A percentile compares a stretch with the other conserved stretches of the same genome.
phyloP scores from a whole-genome alignment of 2,888 invertebrate genomes.

The Rotaria sp. region DNA sequence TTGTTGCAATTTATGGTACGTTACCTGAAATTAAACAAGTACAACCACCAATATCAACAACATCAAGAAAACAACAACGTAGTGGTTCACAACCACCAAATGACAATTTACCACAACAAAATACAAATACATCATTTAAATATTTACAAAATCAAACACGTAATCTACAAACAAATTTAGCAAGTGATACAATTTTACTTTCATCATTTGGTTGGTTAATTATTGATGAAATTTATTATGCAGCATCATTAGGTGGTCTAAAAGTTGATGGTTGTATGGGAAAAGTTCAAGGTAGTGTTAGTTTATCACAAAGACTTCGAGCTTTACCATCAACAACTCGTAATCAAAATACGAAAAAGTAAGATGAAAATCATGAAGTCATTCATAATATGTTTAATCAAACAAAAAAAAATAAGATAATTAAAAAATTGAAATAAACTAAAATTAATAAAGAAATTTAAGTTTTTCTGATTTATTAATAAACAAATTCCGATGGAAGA shows the following conservation, averaged over 20 bases:
- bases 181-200: not conserved
- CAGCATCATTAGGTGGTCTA: constrained; percentile 82
- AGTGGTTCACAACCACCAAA: not conserved
- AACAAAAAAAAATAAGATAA: not conserved
- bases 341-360: constrained; percentile 60
- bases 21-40: not conserved
- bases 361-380: too few species aligned
- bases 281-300: constrained; percentile 78
- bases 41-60: not conserved
- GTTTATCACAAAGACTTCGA: constrained; percentile 66
- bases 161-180: not conserved
- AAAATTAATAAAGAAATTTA: too few species aligned
- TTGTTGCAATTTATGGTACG: not conserved
- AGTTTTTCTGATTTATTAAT: too few species aligned
- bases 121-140: not conserved
- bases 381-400: too few species aligned
- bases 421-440: too few species aligned
- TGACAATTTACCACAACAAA: not conserved
- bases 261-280: constrained; percentile 89
- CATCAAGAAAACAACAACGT: not conserved
- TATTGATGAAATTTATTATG: constrained; percentile 48
- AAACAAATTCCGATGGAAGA: too few species aligned
- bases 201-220: not conserved
- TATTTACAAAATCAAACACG: not conserved
- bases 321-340: not conserved